Evolutionary conservation across 2,888 invertebrate genomes (phyloP).

Genomic region (Lutraria lutraria): DNA sequence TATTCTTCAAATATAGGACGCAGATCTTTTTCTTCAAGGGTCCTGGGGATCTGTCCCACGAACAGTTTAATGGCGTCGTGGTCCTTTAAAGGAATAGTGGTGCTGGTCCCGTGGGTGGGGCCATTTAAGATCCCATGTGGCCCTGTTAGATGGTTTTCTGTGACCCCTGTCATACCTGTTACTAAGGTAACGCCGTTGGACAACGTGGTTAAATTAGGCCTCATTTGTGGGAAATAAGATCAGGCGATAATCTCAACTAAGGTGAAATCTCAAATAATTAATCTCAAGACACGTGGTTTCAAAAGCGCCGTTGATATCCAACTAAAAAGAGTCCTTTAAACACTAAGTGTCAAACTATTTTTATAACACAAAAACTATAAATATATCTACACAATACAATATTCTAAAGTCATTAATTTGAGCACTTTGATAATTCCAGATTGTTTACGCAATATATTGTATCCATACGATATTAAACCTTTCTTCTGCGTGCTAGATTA

Average conservation of each 20-base stretch:
- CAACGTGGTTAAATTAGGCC: slow-evolving; percentile 66
- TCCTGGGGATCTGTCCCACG: slow-evolving; percentile 96
- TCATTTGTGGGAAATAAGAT: slow-evolving; percentile 43
- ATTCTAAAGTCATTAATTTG: background rate
- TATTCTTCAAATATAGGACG: slow-evolving; percentile 97
- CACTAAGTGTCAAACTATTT: background rate
- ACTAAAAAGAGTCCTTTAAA: background rate
- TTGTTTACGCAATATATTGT: background rate
- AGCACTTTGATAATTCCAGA: background rate
- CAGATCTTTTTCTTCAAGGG: slow-evolving; percentile 94
- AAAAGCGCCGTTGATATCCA: slow-evolving; percentile 13
- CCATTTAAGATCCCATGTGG: slow-evolving; percentile 39
- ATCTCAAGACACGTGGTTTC: slow-evolving; percentile 2
- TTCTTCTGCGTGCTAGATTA: background rate
- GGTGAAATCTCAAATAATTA: slow-evolving; percentile 26
- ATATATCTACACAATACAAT: background rate
- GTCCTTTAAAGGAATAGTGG: slow-evolving; percentile 87
- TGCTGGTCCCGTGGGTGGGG: slow-evolving; percentile 33
- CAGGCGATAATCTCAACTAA: background rate
- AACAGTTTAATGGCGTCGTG: slow-evolving; percentile 92
- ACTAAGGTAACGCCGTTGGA: slow-evolving; percentile 67
- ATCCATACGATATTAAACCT: background rate
- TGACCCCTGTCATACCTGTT: slow-evolving; percentile 52
- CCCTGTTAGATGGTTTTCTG: slow-evolving; percentile 40
- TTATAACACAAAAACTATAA: background rate